phyloP scores from a whole-genome alignment of 2,888 invertebrate species.

The Tholera decimalis region DNA sequence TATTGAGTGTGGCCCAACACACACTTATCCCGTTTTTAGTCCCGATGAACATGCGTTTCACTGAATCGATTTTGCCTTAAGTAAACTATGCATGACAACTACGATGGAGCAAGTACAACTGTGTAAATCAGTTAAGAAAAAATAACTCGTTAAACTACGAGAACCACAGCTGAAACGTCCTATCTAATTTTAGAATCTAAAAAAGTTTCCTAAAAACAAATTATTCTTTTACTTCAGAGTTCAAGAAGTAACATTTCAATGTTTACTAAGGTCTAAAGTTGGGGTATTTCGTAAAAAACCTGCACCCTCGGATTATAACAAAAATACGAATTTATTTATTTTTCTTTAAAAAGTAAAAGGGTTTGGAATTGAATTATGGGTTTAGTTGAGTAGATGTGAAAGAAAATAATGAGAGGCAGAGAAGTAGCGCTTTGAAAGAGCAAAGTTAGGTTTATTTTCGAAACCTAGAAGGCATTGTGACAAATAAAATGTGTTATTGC shows the following conservation, averaged over 20 bases:
- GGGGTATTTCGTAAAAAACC: background rate
- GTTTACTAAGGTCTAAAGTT: background rate
- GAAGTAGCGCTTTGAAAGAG: background rate
- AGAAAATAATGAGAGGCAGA: background rate
- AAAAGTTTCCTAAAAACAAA: background rate
- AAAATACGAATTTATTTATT: slow-evolving; percentile 1
- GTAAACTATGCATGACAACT: too few species aligned
- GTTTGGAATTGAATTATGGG: slow-evolving; percentile 11
- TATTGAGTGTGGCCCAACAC: too few species aligned
- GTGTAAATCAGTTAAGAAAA: too few species aligned
- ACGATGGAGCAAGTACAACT: too few species aligned
- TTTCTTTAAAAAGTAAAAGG: background rate
- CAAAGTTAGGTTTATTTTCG: slow-evolving; percentile 2
- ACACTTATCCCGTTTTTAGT: too few species aligned
- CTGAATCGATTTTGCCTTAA: too few species aligned
- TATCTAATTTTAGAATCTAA: too few species aligned
- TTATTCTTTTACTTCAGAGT: slow-evolving; percentile 1
- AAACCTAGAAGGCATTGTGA: background rate
- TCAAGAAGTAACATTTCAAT: slow-evolving; percentile 1
- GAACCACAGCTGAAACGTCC: too few species aligned
- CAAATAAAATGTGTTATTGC: background rate
- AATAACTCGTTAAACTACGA: too few species aligned
- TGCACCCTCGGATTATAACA: background rate
- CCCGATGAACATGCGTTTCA: too few species aligned
- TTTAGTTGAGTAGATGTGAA: background rate